Evolutionary conservation across 2,888 invertebrate genomes (phyloP).

Genomic region (Eristalis arbustorum): DNA sequence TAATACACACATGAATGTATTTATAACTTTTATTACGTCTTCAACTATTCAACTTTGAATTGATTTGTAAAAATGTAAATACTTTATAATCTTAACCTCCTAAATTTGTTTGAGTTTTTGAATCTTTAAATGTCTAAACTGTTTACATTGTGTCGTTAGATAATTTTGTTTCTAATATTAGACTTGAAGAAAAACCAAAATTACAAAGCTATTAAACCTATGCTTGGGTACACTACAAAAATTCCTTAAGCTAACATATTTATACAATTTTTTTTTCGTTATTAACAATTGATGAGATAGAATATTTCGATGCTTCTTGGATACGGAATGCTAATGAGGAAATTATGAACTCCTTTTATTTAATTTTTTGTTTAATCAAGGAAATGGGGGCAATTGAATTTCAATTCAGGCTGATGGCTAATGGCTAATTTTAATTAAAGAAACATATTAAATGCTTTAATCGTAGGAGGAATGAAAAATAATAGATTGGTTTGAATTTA

Average conservation of each 20-base stretch:
- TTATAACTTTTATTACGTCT: background rate
- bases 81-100: background rate
- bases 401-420: too few relatives aligned
- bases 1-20: background rate
- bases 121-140: constrained; percentile 26
- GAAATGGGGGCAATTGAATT: constrained; percentile 38
- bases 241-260: constrained; percentile 53
- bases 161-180: constrained; percentile 31
- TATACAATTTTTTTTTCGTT: constrained; percentile 36
- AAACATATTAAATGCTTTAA: constrained; percentile 15
- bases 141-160: constrained; percentile 68
- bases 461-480: constrained; percentile 29
- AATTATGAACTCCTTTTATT: constrained; percentile 1
- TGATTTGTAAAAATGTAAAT: background rate
- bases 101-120: too few relatives aligned
- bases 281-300: constrained; percentile 42
- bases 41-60: background rate
- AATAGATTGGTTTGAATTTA: constrained; percentile 26
- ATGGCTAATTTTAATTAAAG: constrained; percentile 34
- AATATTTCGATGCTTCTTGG: constrained; percentile 46
- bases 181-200: background rate
- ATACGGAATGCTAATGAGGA: constrained; percentile 70
- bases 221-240: constrained; percentile 44
- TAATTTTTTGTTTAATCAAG: constrained; percentile 17
- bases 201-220: constrained; percentile 42